phyloP scores from a whole-genome alignment of 2,888 invertebrate species.

The Ganaspis brasiliensis region DNA sequence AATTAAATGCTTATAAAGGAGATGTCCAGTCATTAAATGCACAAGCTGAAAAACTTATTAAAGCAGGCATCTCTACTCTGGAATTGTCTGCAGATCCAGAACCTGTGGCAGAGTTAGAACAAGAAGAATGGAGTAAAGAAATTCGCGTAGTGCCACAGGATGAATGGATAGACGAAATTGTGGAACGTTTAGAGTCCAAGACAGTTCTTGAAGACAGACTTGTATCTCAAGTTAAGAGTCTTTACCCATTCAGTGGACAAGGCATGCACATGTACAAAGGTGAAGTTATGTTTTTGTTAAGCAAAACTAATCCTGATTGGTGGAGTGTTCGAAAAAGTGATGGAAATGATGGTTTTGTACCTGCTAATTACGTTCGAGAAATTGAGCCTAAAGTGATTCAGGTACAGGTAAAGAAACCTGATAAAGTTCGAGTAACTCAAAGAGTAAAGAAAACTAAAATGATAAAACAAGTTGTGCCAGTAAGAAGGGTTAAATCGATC shows the following conservation, averaged over 20 bases:
- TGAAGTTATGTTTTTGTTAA: conserved; percentile 95
- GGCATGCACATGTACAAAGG: conserved; percentile 96
- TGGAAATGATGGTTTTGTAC: conserved; percentile 97
- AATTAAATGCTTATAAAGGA: conserved; percentile 92
- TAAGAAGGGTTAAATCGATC: conserved; percentile 84
- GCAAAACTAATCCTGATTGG: conserved; percentile 98
- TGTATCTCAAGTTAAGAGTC: conserved; percentile 92
- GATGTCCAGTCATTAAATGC: conserved; percentile 92
- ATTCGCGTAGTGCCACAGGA: conserved; percentile 93
- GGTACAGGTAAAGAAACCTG: conserved; percentile 92
- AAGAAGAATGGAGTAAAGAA: conserved; percentile 82
- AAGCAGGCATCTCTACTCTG: conserved; percentile 88
- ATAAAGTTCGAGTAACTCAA: conserved; percentile 91
- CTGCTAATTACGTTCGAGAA: conserved; percentile 97
- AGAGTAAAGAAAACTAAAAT: conserved; percentile 95
- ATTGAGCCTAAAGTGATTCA: conserved; percentile 91
- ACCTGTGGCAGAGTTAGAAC: conserved; percentile 79
- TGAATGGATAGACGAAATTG: conserved; percentile 95
- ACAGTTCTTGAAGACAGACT: conserved; percentile 93
- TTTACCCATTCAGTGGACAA: conserved; percentile 95
- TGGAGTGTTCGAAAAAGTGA: conserved; percentile 98
- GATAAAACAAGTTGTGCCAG: conserved; percentile 92
- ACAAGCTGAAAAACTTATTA: conserved; percentile 89
- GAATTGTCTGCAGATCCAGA: conserved; percentile 81
- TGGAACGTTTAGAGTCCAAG: conserved; percentile 91